Base-by-base conservation (phyloP, 2,888 invertebrate species). In the Amphimallon solstitiale region DNA sequence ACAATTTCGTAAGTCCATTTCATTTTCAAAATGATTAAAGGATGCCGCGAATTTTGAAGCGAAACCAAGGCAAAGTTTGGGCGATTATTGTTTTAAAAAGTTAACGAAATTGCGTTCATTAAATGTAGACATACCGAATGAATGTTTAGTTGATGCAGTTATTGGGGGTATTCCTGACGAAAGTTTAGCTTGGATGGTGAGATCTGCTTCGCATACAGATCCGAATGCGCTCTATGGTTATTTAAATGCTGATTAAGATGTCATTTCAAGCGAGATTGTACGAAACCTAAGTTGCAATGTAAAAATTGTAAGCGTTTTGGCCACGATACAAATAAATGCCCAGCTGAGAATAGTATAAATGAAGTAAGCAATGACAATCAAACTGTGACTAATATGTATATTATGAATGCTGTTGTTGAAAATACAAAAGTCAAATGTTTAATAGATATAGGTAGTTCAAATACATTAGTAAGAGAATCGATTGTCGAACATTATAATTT, bases 41-140 rank as follows among this genome's bases (percentile, higher is more conserved):
- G 67, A 70, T 3, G 67, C 67, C 10, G 66, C 70, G 10, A 48
- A 61, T 38, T 71, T 67, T 51, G 68, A 68, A 37, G 46, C 66
- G 1, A 12, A 6, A 34, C 12, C 45, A 10, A 66, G 66, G 1
- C 70, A 70, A 29, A 56, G 68, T 45, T 56, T 68, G 6, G 40
- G 64, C 10, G 70, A 70, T 17, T 71, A 71, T 65, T 70, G 71
- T 62, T 71, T 70, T 34, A 51, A 67, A n/a, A 71, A 71, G 52
- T 17, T 71, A 12, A 59, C 45, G n/a, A 71, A 68, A 17, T 40
- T 69, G 10, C 48, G 34, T 19, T 0, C 62, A 2, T 23, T 69
- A 9, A 65, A 65, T 1, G 7, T 69, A 4, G 19, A 29, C 1
- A 69, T 69, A n/a, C 67, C 67, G 1, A 65, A 69, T 62, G 23